These are phyloP conservation scores for Podabrus alpinus DNA, from an alignment of 2,888 invertebrate species.

Conservation along the genomic window DNA sequence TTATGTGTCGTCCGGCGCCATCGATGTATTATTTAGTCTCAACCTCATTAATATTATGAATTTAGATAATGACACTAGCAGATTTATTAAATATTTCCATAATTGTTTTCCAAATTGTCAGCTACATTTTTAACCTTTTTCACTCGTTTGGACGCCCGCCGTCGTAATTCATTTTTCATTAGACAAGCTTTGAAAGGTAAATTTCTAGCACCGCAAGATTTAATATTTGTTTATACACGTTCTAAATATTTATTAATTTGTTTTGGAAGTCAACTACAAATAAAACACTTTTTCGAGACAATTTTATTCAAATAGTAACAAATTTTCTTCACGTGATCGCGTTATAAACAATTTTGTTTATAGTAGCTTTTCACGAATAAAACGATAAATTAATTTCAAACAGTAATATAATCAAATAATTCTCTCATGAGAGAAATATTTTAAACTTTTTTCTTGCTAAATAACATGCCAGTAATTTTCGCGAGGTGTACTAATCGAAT, in stretches of 20 bases:
- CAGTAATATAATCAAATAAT: background rate
- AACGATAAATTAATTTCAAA: background rate
- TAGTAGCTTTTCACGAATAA: background rate
- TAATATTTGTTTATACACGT: background rate
- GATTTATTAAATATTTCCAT: conserved; percentile 29
- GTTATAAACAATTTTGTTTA: background rate
- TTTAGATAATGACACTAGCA: conserved; percentile 31
- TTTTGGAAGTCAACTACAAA: background rate
- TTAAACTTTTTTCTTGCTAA: background rate
- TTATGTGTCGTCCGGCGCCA: conserved; percentile 34
- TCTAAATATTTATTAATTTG: background rate
- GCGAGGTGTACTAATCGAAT: too few relatives aligned
- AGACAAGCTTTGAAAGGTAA: background rate
- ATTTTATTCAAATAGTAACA: background rate
- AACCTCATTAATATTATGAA: conserved; percentile 33
- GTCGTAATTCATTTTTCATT: background rate
- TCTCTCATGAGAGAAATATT: background rate
- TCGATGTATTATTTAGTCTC: conserved; percentile 30
- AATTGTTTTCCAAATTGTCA: conserved; percentile 29
- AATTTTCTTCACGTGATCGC: background rate
- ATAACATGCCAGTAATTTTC: too few relatives aligned
- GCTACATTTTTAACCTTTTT: conserved; percentile 20
- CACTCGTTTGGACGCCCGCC: conserved; percentile 14
- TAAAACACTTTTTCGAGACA: background rate
- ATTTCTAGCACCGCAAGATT: background rate